Evolutionary conservation across 2,888 invertebrate genomes (phyloP).

Genomic region (Erpobdella octoculata): DNA sequence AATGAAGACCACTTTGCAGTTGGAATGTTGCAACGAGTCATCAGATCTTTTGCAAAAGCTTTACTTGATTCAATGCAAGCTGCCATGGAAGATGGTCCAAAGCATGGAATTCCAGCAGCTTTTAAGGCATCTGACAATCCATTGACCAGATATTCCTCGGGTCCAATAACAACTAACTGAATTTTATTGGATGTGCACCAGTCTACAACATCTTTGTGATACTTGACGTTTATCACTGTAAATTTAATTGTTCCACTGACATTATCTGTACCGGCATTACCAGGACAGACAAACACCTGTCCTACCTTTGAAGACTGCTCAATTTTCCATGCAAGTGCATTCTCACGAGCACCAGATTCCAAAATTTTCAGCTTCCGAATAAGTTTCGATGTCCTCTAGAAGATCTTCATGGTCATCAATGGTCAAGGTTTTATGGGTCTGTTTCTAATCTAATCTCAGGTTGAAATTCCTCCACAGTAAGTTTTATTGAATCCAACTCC

Average conservation of each 20-base stretch:
- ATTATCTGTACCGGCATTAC: slow-evolving; percentile 70
- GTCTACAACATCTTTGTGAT: slow-evolving; percentile 54
- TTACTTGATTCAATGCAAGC: slow-evolving; percentile 85
- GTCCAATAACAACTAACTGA: slow-evolving; percentile 77
- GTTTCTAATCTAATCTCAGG: no score
- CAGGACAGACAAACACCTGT: slow-evolving; percentile 73
- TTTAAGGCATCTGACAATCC: slow-evolving; percentile 69
- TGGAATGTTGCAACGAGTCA: slow-evolving; percentile 78
- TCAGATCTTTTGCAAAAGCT: slow-evolving; percentile 85
- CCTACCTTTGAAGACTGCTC: slow-evolving; percentile 62
- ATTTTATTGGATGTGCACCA: slow-evolving; percentile 55
- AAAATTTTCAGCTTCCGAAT: no score
- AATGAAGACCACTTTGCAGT: slow-evolving; percentile 81
- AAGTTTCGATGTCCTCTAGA: no score
- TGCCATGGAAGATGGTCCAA: slow-evolving; percentile 75
- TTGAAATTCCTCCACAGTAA: no score
- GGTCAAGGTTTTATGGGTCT: no score
- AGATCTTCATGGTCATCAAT: no score
- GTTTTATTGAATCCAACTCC: no score
- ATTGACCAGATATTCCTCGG: slow-evolving; percentile 83
- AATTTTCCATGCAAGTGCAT: slow-evolving; percentile 88
- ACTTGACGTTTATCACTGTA: slow-evolving; percentile 56
- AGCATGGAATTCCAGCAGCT: slow-evolving; percentile 65
- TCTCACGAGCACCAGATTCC: slow-evolving; percentile 89
- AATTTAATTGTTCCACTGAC: slow-evolving; percentile 39